Percentiles rank a stretch among this genome's conserved stretches.
phyloP scores from a whole-genome alignment of 2,113 vertebrate genomes.

The Amphiprion percula region DNA sequence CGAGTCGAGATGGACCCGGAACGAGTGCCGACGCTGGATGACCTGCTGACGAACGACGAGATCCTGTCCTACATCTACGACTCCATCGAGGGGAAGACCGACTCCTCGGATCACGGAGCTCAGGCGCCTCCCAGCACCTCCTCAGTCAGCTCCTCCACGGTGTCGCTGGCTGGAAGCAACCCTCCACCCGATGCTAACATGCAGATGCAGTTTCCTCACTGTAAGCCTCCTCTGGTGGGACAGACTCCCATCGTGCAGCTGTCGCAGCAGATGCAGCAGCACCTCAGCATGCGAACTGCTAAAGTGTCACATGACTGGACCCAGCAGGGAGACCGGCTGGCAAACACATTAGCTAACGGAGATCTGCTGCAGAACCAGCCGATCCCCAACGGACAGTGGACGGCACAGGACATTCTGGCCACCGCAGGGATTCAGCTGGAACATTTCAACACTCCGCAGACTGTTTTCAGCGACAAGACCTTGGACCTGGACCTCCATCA shows the following conservation, averaged over 20 bases:
- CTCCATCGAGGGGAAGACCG: constrained; percentile 65
- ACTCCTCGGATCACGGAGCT: constrained; percentile 23
- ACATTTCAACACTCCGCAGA: constrained; percentile 54
- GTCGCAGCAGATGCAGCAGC: constrained; percentile 83
- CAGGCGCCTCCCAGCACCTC: constrained; percentile 29
- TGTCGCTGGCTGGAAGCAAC: constrained; percentile 26
- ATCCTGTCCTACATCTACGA: constrained; percentile 83
- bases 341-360: constrained; percentile 36
- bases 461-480: constrained; percentile 57
- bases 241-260: constrained; percentile 76
- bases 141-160: background rate
- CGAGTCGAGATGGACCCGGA: constrained; percentile 81
- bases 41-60: constrained; percentile 80
- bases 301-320: constrained; percentile 49
- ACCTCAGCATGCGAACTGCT: constrained; percentile 60
- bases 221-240: constrained; percentile 49
- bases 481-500: constrained; percentile 39
- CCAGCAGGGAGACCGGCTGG: constrained; percentile 41
- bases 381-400: constrained; percentile 61
- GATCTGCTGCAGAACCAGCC: constrained; percentile 53
- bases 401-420: constrained; percentile 54
- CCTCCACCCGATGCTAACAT: constrained; percentile 34
- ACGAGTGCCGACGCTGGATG: constrained; percentile 65
- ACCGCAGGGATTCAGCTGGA: constrained; percentile 55
- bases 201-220: constrained; percentile 66